phyloP scores from a whole-genome alignment of 2,888 invertebrate genomes.

The Phyllotreta cruciferae region DNA sequence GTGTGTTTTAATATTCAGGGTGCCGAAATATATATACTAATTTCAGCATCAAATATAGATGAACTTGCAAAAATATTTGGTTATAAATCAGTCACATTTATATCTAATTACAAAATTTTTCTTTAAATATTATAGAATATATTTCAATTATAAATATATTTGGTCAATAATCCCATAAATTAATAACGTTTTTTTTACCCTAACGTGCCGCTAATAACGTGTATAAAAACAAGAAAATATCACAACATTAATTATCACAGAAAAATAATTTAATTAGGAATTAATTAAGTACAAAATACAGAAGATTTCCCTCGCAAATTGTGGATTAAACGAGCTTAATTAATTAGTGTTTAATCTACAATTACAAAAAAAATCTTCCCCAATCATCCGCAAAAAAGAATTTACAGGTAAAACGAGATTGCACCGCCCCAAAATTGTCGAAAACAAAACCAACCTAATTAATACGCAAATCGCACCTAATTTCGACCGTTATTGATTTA shows the following conservation, averaged over 20 bases:
- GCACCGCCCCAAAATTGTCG: constrained; percentile 15
- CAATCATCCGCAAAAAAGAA: background rate
- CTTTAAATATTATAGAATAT: constrained; percentile 47
- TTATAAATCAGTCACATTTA: constrained; percentile 50
- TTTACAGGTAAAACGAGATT: constrained; percentile 6
- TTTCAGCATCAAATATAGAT: constrained; percentile 43
- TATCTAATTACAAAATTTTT: constrained; percentile 49
- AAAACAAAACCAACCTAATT: background rate
- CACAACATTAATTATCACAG: constrained; percentile 37
- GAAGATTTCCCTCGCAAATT: constrained; percentile 8
- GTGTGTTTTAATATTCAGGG: constrained; percentile 51
- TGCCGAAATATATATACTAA: constrained; percentile 40
- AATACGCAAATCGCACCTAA: constrained; percentile 5
- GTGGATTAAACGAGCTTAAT: background rate
- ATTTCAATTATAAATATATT: constrained; percentile 43
- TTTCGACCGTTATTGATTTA: constrained; percentile 37
- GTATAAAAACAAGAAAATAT: constrained; percentile 31
- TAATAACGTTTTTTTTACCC: constrained; percentile 29
- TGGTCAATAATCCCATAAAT: constrained; percentile 43
- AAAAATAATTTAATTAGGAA: constrained; percentile 29
- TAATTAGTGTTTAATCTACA: background rate
- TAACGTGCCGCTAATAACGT: constrained; percentile 19
- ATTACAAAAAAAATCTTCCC: constrained; percentile 1
- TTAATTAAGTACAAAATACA: constrained; percentile 11
- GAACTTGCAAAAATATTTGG: constrained; percentile 45